These are phyloP conservation scores for Drosophila peninsularis DNA, from an alignment of 2,888 invertebrate species.

Conservation along the genomic window DNA sequence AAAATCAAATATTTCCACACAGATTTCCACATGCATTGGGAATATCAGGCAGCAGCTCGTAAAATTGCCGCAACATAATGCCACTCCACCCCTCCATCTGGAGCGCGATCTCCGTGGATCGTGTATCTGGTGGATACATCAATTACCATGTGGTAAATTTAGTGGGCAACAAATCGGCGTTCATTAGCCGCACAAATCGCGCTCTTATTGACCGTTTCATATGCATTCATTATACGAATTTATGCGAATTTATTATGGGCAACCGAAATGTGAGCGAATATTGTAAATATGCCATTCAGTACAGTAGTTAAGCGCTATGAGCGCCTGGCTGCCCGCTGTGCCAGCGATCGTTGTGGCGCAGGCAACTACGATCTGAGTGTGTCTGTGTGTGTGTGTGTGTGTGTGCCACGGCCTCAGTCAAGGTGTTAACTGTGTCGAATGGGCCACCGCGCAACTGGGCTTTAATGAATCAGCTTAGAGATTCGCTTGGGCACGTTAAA, in stretches of 20 bases:
- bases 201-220: slow-evolving; percentile 60
- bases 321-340: slow-evolving; percentile 63
- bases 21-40: slow-evolving; percentile 49
- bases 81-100: not conserved
- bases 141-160: slow-evolving; percentile 60
- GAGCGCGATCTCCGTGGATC: not conserved
- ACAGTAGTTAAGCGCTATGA: slow-evolving; percentile 70
- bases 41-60: slow-evolving; percentile 64
- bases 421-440: slow-evolving; percentile 56
- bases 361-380: not conserved
- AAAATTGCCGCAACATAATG: slow-evolving; percentile 45
- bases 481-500: slow-evolving; percentile 17
- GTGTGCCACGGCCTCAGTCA: slow-evolving; percentile 15
- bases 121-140: slow-evolving; percentile 49
- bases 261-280: slow-evolving; percentile 57
- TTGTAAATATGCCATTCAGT: slow-evolving; percentile 71
- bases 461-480: slow-evolving; percentile 38
- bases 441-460: slow-evolving; percentile 49
- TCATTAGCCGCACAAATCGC: slow-evolving; percentile 74
- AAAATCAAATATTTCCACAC: slow-evolving; percentile 76
- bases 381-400: slow-evolving; percentile 7
- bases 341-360: slow-evolving; percentile 44
- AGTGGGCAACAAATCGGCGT: slow-evolving; percentile 66
- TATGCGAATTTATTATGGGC: slow-evolving; percentile 66
- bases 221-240: slow-evolving; percentile 51